Base-by-base conservation (phyloP, 2,888 invertebrate genomes). In the Rhimphoctona megacephalus region DNA sequence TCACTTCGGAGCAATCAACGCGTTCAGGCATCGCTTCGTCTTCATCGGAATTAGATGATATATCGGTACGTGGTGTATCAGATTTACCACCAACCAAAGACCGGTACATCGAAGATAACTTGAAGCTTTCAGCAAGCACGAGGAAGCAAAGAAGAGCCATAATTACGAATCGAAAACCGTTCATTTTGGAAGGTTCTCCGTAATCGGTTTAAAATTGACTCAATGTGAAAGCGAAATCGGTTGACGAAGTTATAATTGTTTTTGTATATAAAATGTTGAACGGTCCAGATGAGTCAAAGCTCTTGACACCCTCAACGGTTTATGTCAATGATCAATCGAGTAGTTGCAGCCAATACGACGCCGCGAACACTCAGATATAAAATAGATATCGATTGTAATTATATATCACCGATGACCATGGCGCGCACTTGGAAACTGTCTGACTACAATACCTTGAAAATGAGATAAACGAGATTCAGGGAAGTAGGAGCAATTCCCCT, bases 1-100 rank as follows among this genome's bases (percentile, higher is more conserved):
- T 82, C 0, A 82, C 25, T 57, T 70, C 82, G 36, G 82, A 82
- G 19, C 82, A 82, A 77, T 82, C 61, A 22, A 82, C 70, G 25
- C 22, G 36, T 22, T 82, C 69, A 22, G 43, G 30, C 1, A 17
- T n/a, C 25, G 46, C 8, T 25, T 69, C 57, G 7, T 73, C 67
- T n/a, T 74, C 54, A 25, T 57, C 54, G 4, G 36, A 19, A 25
- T 49, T 17, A 17, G 39, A 19, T 9, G 66, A 54, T 36, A 5
- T 22, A 14, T 17, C 66, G 30, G 64, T 11, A 14, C n/a, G n/a
- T 19, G 19, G 30, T 17, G 54, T 22, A 33, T 36, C 36, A 17
- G 54, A 39, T 39, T 54, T 49, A 0, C 36, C 6, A 22, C 43
- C 30, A 11, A 46, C 19, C 0, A 57, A n/a, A 2, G 52, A 39